phyloP scores from a whole-genome alignment of 2,888 invertebrate species.

The Microplitis manilae region DNA sequence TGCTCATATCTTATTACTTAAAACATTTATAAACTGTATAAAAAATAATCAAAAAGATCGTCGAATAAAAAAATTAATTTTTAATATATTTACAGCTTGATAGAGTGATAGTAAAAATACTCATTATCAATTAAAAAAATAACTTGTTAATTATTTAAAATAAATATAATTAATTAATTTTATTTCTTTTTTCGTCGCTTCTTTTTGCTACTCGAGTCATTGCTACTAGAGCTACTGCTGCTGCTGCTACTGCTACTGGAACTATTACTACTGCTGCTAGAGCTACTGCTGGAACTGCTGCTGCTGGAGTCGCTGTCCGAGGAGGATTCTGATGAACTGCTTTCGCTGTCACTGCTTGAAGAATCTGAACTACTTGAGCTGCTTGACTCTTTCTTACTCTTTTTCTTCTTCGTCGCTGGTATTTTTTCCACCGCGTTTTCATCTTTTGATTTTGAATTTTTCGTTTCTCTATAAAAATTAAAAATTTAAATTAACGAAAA shows the following conservation, averaged over 20 bases:
- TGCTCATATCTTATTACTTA: constrained; percentile 36
- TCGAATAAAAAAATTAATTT: background rate
- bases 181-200: constrained; percentile 41
- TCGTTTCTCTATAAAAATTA: background rate
- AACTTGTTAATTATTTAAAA: constrained; percentile 10
- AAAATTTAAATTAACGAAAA: background rate
- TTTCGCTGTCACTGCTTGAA: constrained; percentile 47
- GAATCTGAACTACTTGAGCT: constrained; percentile 57
- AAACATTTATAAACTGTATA: constrained; percentile 19
- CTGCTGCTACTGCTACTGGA: constrained; percentile 51
- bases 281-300: constrained; percentile 53
- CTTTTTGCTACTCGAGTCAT: constrained; percentile 27
- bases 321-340: constrained; percentile 47
- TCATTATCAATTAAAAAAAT: background rate
- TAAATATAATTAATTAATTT: constrained; percentile 23
- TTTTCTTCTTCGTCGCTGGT: constrained; percentile 50
- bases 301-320: constrained; percentile 54
- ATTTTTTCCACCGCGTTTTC: constrained; percentile 46
- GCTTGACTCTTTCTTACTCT: constrained; percentile 53
- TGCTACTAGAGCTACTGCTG: constrained; percentile 48
- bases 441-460: background rate
- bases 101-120: background rate
- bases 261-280: constrained; percentile 57
- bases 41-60: constrained; percentile 4
- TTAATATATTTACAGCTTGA: constrained; percentile 7